A percentile compares a stretch with the other conserved stretches of the same genome.
Evolutionary conservation across 2,113 vertebrate genomes (phyloP).

Genomic region (Dasyurus viverrinus): DNA sequence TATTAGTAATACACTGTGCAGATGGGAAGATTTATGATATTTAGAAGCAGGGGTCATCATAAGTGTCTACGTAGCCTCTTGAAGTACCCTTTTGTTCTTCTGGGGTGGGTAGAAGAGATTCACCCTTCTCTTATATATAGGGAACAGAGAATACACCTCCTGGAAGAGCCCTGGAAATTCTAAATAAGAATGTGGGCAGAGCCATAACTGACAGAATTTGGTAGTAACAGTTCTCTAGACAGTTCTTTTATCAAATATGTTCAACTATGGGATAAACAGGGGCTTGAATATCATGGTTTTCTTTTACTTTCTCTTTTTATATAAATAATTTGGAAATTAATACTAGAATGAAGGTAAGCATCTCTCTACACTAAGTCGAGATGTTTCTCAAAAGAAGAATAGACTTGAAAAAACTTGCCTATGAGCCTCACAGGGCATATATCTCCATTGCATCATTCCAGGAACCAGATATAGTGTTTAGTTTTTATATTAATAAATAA

Average conservation of each 20-base stretch:
- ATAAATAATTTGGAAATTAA: not conserved
- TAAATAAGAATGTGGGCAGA: not conserved
- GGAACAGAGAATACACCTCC: not conserved
- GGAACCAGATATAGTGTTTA: not conserved
- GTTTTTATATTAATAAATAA: not conserved
- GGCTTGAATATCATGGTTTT: not conserved
- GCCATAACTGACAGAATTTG: not conserved
- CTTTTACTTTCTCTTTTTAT: not conserved
- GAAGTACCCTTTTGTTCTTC: not conserved
- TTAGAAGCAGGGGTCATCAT: not conserved
- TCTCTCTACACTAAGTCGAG: not conserved
- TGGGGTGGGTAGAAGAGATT: not conserved
- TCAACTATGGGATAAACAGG: not conserved
- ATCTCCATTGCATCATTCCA: not conserved
- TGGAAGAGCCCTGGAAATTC: not conserved
- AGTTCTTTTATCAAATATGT: not conserved
- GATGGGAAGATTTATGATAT: not conserved
- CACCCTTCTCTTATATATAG: not conserved
- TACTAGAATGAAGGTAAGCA: not conserved
- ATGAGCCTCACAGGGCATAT: not conserved
- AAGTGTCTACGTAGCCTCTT: not conserved
- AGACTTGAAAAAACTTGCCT: not conserved
- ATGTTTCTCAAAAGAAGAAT: not conserved
- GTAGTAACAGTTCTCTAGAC: fast-evolving
- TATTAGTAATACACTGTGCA: not conserved